phyloP scores from a whole-genome alignment of 2,113 vertebrate genomes.

The Equus quagga region DNA sequence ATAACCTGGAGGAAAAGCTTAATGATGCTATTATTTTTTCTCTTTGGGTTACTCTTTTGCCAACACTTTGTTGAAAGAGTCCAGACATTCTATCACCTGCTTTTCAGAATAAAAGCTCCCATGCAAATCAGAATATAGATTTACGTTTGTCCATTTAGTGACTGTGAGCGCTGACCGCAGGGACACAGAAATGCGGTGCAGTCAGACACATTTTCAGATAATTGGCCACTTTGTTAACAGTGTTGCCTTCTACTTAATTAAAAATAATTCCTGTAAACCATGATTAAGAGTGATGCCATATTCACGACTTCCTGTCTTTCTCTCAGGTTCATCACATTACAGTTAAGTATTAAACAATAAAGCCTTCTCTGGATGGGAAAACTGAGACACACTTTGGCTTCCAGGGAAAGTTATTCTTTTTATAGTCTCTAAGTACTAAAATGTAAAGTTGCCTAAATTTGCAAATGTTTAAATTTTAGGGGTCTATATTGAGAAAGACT shows the following conservation, averaged over 20 bases:
- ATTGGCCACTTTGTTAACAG: background rate
- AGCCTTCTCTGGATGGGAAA: background rate
- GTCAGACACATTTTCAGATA: background rate
- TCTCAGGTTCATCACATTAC: background rate
- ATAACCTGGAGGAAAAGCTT: background rate
- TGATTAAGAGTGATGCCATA: background rate
- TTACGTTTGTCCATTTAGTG: background rate
- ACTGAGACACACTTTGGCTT: background rate
- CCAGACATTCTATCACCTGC: background rate
- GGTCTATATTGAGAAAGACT: accelerated
- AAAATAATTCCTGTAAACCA: background rate
- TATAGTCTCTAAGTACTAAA: background rate
- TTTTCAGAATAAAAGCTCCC: background rate
- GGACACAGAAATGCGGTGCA: background rate
- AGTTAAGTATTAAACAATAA: background rate
- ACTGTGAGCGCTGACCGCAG: background rate
- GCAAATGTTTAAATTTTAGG: background rate
- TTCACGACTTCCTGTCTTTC: background rate
- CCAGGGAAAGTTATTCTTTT: background rate
- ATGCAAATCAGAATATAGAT: background rate
- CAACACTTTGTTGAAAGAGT: background rate
- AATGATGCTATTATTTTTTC: background rate
- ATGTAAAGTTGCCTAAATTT: background rate
- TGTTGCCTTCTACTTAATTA: background rate
- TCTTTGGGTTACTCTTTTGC: background rate